phyloP scores from a whole-genome alignment of 1,140 invertebrate species.

The Bombus waltoni region DNA sequence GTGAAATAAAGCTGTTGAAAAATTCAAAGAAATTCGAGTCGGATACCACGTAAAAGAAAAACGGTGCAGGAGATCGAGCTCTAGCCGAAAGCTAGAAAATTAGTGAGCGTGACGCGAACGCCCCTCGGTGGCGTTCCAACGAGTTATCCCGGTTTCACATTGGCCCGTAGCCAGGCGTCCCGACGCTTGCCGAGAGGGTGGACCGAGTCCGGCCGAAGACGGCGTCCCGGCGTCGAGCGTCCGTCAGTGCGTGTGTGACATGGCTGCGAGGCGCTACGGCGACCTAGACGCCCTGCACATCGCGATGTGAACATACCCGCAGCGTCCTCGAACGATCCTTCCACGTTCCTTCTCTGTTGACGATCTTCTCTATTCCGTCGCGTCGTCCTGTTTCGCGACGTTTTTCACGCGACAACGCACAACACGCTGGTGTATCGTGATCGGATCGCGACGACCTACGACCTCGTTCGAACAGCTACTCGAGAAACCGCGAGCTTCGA shows the following conservation, averaged over 20 bases:
- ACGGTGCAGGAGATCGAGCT: not conserved
- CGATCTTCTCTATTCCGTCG: no score
- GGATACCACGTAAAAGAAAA: not conserved
- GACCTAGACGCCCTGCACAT: conserved; percentile 73
- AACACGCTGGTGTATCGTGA: no score
- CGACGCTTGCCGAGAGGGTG: conserved; percentile 80
- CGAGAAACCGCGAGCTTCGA: not conserved
- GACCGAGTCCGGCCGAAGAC: conserved; percentile 78
- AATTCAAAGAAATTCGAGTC: no score
- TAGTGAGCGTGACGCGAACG: conserved; percentile 21
- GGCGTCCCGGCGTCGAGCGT: conserved; percentile 81
- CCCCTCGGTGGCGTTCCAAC: conserved; percentile 56
- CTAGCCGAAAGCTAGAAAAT: not conserved
- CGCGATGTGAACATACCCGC: conserved; percentile 69
- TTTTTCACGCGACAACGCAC: no score
- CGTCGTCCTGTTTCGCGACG: no score
- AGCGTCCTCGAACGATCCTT: conserved; percentile 45
- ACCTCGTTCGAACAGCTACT: not conserved
- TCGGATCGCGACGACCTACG: not conserved
- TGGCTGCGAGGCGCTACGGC: conserved; percentile 79
- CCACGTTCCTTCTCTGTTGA: not conserved
- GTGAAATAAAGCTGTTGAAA: no score
- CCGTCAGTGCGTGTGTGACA: conserved; percentile 82
- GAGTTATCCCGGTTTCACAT: conserved; percentile 59
- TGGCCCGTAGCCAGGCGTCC: conserved; percentile 78